These are phyloP conservation scores for Cantharis lateralis DNA, from an alignment of 2,888 invertebrate genomes.

Conservation along the genomic window DNA sequence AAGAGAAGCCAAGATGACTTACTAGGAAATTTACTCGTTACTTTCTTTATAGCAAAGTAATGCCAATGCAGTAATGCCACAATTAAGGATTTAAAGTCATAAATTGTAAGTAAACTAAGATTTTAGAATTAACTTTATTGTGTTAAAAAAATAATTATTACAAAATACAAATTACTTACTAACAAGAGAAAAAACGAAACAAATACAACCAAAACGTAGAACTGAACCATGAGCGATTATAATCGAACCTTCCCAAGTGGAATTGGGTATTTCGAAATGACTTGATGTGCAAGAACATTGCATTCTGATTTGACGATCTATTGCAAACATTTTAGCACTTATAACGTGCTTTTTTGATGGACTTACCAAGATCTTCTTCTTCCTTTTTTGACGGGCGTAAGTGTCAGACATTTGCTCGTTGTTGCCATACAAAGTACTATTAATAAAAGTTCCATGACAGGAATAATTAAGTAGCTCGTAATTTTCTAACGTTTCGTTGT, in stretches of 20 bases:
- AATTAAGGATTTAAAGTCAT: no score
- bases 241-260: slow-evolving; percentile 89
- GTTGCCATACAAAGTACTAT: slow-evolving; percentile 84
- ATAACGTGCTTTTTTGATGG: slow-evolving; percentile 43
- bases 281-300: slow-evolving; percentile 48
- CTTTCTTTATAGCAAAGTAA: no score
- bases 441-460: slow-evolving; percentile 84
- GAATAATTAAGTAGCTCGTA: slow-evolving; percentile 95
- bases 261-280: slow-evolving; percentile 50
- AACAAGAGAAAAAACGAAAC: slow-evolving; percentile 80
- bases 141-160: not conserved
- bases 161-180: slow-evolving; percentile 38
- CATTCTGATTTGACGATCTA: slow-evolving; percentile 46
- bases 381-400: slow-evolving; percentile 51
- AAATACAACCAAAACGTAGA: slow-evolving; percentile 84
- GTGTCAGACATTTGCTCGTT: slow-evolving; percentile 58
- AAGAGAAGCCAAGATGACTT: no score
- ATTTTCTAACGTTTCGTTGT: slow-evolving; percentile 78
- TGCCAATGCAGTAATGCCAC: no score
- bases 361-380: slow-evolving; percentile 55
- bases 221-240: slow-evolving; percentile 84
- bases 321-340: slow-evolving; percentile 51
- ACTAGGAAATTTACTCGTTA: no score
- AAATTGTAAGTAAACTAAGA: no score
- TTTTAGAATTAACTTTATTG: not conserved